Evolutionary conservation across 1,140 invertebrate species (phyloP), one percentile per base, ranked within the genome.

Genomic region (Sitophilus oryzae): DNA sequence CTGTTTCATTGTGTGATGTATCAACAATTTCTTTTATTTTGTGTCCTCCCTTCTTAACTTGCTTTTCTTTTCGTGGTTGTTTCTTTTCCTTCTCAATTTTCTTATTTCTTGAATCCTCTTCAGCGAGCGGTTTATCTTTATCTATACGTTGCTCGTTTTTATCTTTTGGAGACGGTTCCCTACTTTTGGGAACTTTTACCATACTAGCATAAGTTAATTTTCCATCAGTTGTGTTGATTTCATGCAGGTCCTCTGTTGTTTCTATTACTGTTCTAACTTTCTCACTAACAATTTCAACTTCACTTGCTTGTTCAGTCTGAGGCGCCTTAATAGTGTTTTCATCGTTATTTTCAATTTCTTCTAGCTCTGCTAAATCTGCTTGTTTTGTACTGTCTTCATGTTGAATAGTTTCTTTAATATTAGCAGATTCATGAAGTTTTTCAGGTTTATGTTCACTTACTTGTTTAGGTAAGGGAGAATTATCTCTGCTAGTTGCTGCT

Each of bases 121-220:
- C n/a, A n/a, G n/a, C n/a, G n/a, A n/a, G n/a, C n/a, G n/a, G n/a
- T n/a, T n/a, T n/a, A n/a, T n/a, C n/a, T n/a, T n/a, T n/a, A n/a
- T n/a, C n/a, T n/a, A n/a, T n/a, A n/a, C n/a, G n/a, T n/a, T 46
- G 6, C 2, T 37, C 5, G 25, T 49, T 38, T 22, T 40, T 10
- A 43, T 19, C 19, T 10, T 56, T 52, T 11, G 59, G 56, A 38
- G 62, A 61, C 11, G 59, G 23, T 56, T 61, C 59, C 40, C 62
- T 58, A 47, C 62, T 63, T 34, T 60, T 57, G 11, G 56, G 53
- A 35, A 35, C 36, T 36, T 52, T 53, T 2, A 51, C 52, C 3
- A 61, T 52, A 37, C 52, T 60, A 35, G 62, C 62, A 25, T 63
- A 63, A 16, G 59, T 56, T 22, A 59, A 11, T 42, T 38, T 44